Base-by-base conservation (phyloP, 2,797 vertebrate species). In the Todus mexicanus region DNA sequence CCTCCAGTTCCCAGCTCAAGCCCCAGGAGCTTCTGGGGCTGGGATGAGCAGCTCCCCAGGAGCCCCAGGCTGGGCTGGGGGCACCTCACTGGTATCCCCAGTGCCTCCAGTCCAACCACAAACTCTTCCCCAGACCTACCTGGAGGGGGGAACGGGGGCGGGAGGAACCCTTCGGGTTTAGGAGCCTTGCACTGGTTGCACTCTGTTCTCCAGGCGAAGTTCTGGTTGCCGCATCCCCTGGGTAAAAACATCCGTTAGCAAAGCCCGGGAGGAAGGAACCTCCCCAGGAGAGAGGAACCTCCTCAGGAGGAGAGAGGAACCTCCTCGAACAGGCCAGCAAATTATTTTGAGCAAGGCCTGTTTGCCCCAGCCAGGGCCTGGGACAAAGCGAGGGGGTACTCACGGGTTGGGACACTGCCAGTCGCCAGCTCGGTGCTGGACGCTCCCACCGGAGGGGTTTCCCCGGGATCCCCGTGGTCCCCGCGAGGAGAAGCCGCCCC, bases 171-270 rank as follows among this genome's bases (percentile, higher is more conserved):
- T 83, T 99, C 99, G 0, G 99, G 99, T 96, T 99, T 99, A 3
- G 99, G 99, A 38, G 99, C 99, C 97, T 99, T 99, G 98, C 99
- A 99, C 96, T 99, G 99, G 97, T 99, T 99, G 95, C 99, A 99
- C 92, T 99, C 99, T 53, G 98, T 99, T 96, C 99, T 98, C 99
- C 99, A 99, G 70, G 99, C 98, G 65, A 99, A 99, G 97, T 99
- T 99, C 97, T 99, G 99, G 98, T 99, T 99, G 48, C 99, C 99
- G 89, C 99, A 99, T 11, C 99, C 97, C 96, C 98, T 98, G 92
- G 57, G 77, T 37, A 47, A 37, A 66, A 80, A 50, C 35, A 66
- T 12, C 27, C 9, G 50, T 96, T 8, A 72, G 66, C 15, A 19
- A 15, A 23, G 68, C 31, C 42, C 12, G 10, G 23, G 33, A 26